Evolutionary conservation across 2,113 vertebrate species (phyloP).

Genomic region (Chitala chitala): DNA sequence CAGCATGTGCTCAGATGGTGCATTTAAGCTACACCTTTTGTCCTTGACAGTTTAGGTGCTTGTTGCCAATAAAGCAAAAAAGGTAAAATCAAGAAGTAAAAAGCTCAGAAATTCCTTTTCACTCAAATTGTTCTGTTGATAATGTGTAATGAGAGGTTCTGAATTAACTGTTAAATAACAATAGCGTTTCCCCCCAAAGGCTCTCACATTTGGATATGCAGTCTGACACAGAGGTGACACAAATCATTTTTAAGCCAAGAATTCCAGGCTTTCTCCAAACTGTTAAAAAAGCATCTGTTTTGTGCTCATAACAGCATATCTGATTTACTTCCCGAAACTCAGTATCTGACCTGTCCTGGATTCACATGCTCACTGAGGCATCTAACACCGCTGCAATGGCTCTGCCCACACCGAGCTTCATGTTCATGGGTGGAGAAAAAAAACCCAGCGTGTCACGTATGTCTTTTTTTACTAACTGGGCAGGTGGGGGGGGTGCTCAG

Average conservation of each 20-base stretch:
- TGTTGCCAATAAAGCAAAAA: too few species aligned
- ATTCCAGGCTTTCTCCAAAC: neutral
- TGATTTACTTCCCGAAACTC: neutral
- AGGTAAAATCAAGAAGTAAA: too few species aligned
- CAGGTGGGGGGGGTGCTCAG: too few species aligned
- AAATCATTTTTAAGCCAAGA: neutral
- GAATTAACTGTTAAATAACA: too few species aligned
- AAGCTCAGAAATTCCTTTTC: neutral
- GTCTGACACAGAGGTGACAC: neutral
- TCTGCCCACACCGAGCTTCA: neutral
- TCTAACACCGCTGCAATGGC: neutral
- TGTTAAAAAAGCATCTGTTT: neutral
- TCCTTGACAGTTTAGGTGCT: too few species aligned
- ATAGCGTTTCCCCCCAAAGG: too few species aligned
- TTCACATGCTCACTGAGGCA: neutral
- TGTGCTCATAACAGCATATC: neutral
- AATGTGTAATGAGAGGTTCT: too few species aligned
- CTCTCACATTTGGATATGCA: neutral
- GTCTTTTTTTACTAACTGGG: too few species aligned
- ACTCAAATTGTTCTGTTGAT: too few species aligned
- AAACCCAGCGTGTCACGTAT: neutral
- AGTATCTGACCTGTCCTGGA: conserved; percentile 2
- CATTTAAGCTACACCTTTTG: too few species aligned
- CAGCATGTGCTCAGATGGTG: too few species aligned
- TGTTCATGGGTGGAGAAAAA: neutral